phyloP scores from a whole-genome alignment of 2,113 vertebrate genomes.

The Silurus meridionalis region DNA sequence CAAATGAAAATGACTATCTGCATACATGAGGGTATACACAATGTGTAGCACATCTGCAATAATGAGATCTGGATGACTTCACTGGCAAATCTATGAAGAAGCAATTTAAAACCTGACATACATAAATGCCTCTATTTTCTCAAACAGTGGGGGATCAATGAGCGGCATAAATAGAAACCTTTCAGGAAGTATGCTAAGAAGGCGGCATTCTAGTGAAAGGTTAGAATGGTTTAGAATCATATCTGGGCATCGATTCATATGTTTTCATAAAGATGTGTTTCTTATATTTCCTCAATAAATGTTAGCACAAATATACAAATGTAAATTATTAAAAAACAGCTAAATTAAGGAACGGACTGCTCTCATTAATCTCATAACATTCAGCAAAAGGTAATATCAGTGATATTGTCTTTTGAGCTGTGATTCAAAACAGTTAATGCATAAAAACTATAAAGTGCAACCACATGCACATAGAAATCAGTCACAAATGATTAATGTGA shows the following conservation, averaged over 20 bases:
- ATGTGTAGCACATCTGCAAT: slow-evolving; percentile 5
- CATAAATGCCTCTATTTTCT: slow-evolving; percentile 25
- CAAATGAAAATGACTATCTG: background rate
- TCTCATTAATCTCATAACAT: no score
- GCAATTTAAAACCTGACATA: slow-evolving; percentile 17
- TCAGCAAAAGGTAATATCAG: no score
- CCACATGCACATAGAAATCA: no score
- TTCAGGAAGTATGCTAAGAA: background rate
- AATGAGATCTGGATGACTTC: background rate
- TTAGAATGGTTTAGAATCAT: background rate
- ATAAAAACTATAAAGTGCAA: no score
- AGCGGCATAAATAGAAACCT: background rate
- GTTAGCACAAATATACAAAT: no score
- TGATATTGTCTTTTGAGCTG: no score
- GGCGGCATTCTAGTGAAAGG: background rate
- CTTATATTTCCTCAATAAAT: background rate
- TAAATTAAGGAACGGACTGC: no score
- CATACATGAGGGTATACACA: background rate
- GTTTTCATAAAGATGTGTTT: background rate
- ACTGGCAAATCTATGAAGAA: background rate
- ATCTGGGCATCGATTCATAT: background rate
- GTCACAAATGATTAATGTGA: no score
- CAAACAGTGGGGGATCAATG: slow-evolving; percentile 16
- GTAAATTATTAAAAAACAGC: no score
- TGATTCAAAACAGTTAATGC: no score